Base-by-base conservation (phyloP, 2,113 vertebrate genomes). In the Aythya baeri region DNA sequence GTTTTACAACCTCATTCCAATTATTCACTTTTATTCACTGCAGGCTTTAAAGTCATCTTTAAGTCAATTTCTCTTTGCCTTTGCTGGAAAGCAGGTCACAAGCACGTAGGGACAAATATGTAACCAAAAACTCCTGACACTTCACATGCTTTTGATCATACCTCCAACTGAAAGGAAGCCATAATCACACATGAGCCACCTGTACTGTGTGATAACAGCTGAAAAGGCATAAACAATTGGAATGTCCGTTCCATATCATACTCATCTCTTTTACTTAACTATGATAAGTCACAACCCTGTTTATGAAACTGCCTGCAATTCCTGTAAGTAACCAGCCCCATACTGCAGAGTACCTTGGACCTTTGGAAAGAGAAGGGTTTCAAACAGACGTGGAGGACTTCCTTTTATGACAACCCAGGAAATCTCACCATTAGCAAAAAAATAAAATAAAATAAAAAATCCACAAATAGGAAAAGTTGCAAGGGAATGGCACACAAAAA, bases 11-110 rank as follows among this genome's bases (percentile, higher is more conserved):
- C 85, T 58, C 49, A 63, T n/a, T 67, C 44, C 55, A 83, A 62
- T 88, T 90, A 80, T 38, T 91, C 72, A 36, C 26, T 41, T 44
- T 31, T 66, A 66, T 21, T 44, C 41, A 21, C 49, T 63, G 43
- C 41, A 82, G 74, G 62, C 54, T 86, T 93, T 91, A 66, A 91
- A 80, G 85, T 7, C 29, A 6, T 4, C 1, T 73, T 88, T 89
- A 89, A 91, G 57, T 73, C 79, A 83, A 80, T 54, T 86, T 74
- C 72, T 86, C 63, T 17, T n/a, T 82, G 88, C 57, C 36, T 93
- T 91, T 86, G 57, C 73, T 75, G n/a, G 32, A 93, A 90, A 91
- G 68, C 76, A 78, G 46, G 73, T 84, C n/a, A n/a, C 65, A 74
- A 62, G 43, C 52, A 94, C 26, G 74, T 0, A 13, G 74, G 59